A percentile compares a stretch with the other conserved stretches of the same genome.
phyloP scores from a whole-genome alignment of 2,888 invertebrate genomes.

The Xylocampa areola region DNA sequence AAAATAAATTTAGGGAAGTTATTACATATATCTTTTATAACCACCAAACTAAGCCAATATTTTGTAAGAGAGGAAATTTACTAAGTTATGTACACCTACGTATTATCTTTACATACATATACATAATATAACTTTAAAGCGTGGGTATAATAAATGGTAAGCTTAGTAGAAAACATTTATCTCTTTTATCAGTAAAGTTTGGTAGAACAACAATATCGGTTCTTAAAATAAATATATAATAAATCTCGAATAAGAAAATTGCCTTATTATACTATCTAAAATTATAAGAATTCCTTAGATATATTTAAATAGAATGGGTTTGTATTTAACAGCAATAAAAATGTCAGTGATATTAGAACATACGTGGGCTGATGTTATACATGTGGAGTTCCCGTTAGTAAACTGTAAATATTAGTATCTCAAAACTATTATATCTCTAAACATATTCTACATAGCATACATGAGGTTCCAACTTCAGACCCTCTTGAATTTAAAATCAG shows the following conservation, averaged over 20 bases:
- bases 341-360: constrained; percentile 24
- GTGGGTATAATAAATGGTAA: constrained; percentile 31
- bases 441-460: constrained; percentile 41
- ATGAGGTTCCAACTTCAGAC: constrained; percentile 47
- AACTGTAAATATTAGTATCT: constrained; percentile 8
- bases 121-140: constrained; percentile 4
- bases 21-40: constrained; percentile 6
- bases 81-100: constrained; percentile 31
- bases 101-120: constrained; percentile 15
- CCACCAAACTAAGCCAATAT: constrained; percentile 3
- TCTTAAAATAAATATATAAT: constrained; percentile 4
- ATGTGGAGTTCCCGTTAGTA: constrained; percentile 15
- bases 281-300: constrained; percentile 8
- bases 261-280: constrained; percentile 1
- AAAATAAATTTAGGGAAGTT: neutral
- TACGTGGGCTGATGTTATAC: constrained; percentile 30
- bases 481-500: constrained; percentile 51
- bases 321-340: constrained; percentile 18
- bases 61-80: constrained; percentile 8
- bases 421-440: constrained; percentile 13
- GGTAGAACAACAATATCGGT: constrained; percentile 14
- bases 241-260: constrained; percentile 18
- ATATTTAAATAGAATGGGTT: constrained; percentile 9
- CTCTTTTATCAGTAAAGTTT: constrained; percentile 10
- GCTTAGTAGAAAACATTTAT: constrained; percentile 17